Evolutionary conservation across 2,797 vertebrate genomes (phyloP), one percentile per base, ranked within the genome.

Genomic region (Lophius americanus): DNA sequence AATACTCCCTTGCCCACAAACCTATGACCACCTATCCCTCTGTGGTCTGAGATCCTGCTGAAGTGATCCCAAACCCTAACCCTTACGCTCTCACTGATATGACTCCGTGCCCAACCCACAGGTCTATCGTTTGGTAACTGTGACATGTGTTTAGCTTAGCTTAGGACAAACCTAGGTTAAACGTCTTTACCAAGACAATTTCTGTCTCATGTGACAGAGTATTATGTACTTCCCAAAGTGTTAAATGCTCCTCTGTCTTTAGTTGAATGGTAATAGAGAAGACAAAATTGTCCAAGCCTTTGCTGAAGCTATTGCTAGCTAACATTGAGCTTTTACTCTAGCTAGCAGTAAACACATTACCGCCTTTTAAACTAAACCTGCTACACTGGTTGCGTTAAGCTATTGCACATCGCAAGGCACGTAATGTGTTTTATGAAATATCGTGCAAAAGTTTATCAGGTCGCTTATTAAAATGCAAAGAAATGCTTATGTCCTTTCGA

Each of bases 381-480:
- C 70, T 76, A 77, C 82, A 78, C 79, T 62, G 78, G 55, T 78
- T 85, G 90, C 86, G 88, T 91, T 83, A 87, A 92, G 88, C 92
- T 91, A 91, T 91, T 91, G 86, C 70, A 91, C 95, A 97, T 96
- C 93, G 95, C 96, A 98, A 99, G 97, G 97, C 97, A 99, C 97
- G 95, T 97, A 93, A 95, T 95, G 96, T 97, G 96, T 93, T 96
- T 94, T 88, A 95, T 91, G 95, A 96, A 96, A 94, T 91, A 92
- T 93, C 96, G 96, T 98, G 96, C 96, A 99, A 97, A 98, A 92
- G 92, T 93, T 89, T 94, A 89, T 84, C 70, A 85, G 78, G 75
- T 81, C 70, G 76, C 71, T 75, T 84, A 78, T 87, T 82, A 75
- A 89, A 88, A 83, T 84, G 57, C 68, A 91, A 91, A 36, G 86